Conservation (phyloP, 2,888 invertebrate species). For the Sclerodermus sp. region DNA sequence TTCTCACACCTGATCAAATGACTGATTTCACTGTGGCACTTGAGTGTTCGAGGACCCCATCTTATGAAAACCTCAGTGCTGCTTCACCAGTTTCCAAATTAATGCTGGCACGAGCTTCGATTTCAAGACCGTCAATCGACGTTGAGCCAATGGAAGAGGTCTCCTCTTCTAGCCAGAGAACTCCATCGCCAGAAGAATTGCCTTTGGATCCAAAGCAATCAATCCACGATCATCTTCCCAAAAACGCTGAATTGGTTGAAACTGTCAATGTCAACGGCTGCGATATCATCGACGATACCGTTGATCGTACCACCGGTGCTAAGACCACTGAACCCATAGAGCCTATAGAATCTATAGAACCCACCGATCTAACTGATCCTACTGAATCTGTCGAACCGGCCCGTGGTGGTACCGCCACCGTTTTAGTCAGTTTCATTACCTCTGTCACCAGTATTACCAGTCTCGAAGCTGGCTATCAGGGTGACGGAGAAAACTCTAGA, state of each 20-base stretch:
- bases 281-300: too few relatives aligned
- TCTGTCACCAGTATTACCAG: slow-evolving; percentile 91
- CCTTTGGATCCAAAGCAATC: slow-evolving; percentile 74
- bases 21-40: slow-evolving; percentile 66
- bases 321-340: too few relatives aligned
- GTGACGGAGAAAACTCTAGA: slow-evolving; percentile 86
- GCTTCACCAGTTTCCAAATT: slow-evolving; percentile 41
- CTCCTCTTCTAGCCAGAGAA: slow-evolving; percentile 66
- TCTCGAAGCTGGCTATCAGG: slow-evolving; percentile 91
- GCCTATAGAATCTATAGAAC: too few relatives aligned
- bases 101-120: slow-evolving; percentile 35
- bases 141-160: slow-evolving; percentile 37
- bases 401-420: slow-evolving; percentile 54
- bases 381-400: slow-evolving; percentile 14
- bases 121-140: slow-evolving; percentile 40
- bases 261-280: too few relatives aligned
- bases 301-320: too few relatives aligned
- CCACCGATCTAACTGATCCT: too few relatives aligned
- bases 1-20: slow-evolving; percentile 88
- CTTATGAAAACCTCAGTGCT: slow-evolving; percentile 64
- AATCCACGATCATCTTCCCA: too few relatives aligned
- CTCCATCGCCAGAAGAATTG: slow-evolving; percentile 83
- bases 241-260: too few relatives aligned
- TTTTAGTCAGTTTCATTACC: slow-evolving; percentile 71
- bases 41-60: slow-evolving; percentile 67